Evolutionary conservation across 2,888 invertebrate genomes (phyloP).

Genomic region (Epicampocera succincta): DNA sequence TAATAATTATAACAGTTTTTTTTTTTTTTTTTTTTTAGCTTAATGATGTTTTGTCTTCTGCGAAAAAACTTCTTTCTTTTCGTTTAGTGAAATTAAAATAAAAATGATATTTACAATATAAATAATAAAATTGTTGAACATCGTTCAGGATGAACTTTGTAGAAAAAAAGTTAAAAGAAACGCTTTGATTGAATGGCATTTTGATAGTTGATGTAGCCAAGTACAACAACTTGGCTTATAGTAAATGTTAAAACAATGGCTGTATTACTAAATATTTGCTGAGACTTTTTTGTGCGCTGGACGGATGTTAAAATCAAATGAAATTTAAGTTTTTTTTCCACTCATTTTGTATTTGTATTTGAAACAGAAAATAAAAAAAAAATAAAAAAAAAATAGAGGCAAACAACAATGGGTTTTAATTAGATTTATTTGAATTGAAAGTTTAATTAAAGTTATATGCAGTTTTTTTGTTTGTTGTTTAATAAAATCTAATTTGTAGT

Average conservation of each 20-base stretch:
- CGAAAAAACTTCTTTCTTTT: too few species aligned
- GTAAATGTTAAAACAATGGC: slow-evolving; percentile 4
- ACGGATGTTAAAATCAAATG: background rate
- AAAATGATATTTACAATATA: too few species aligned
- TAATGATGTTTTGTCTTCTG: too few species aligned
- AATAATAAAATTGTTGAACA: too few species aligned
- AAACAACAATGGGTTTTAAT: slow-evolving; percentile 21
- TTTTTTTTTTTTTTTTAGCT: too few species aligned
- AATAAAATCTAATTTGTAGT: too few species aligned
- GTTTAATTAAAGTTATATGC: background rate
- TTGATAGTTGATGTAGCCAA: slow-evolving; percentile 38
- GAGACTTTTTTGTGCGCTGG: background rate
- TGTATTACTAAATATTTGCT: slow-evolving; percentile 27
- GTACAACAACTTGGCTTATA: background rate
- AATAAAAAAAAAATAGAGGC: background rate
- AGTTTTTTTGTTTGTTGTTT: too few species aligned
- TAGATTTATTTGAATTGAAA: background rate
- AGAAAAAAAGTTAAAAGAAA: background rate
- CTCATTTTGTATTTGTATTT: too few species aligned
- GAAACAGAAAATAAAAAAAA: background rate
- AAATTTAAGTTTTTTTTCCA: background rate
- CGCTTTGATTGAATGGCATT: slow-evolving; percentile 56
- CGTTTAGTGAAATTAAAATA: too few species aligned
- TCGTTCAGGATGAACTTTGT: too few species aligned
- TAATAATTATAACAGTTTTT: too few species aligned